These are phyloP conservation scores for Microctenopoma lineatum DNA, from an alignment of 2,797 vertebrate genomes.

Conservation along the genomic window DNA sequence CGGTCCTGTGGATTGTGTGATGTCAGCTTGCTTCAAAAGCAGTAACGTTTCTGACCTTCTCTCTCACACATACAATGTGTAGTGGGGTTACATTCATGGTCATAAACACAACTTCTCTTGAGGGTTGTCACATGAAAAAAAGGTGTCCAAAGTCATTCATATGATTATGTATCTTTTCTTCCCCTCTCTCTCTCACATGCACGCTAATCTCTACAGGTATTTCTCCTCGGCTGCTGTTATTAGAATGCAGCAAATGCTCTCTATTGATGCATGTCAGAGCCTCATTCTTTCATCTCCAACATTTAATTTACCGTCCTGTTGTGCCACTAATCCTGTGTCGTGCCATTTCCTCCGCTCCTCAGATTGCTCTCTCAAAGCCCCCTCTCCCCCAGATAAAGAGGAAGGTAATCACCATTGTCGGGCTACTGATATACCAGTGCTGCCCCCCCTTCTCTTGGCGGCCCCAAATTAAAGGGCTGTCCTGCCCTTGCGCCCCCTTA, in stretches of 20 bases:
- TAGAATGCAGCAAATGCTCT: constrained; percentile 87
- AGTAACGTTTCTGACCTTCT: constrained; percentile 18
- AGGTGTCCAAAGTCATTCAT: constrained; percentile 77
- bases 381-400: constrained; percentile 97
- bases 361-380: constrained; percentile 96
- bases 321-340: constrained; percentile 98
- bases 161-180: constrained; percentile 75
- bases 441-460: constrained; percentile 86
- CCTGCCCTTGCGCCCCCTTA: constrained; percentile 87
- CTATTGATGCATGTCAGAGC: constrained; percentile 91
- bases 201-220: constrained; percentile 90
- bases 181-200: constrained; percentile 46
- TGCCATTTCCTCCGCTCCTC: constrained; percentile 98
- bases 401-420: constrained; percentile 98
- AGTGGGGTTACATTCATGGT: constrained; percentile 52
- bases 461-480: constrained; percentile 88
- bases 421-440: constrained; percentile 92
- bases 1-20: constrained; percentile 4
- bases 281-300: constrained; percentile 95
- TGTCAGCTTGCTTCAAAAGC: no score
- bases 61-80: constrained; percentile 30
- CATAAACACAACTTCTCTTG: constrained; percentile 47
- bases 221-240: constrained; percentile 87
- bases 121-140: constrained; percentile 69
- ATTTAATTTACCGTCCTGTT: constrained; percentile 97